Base-by-base conservation (phyloP, 2,888 invertebrate genomes). In the Cephus spinipes region DNA sequence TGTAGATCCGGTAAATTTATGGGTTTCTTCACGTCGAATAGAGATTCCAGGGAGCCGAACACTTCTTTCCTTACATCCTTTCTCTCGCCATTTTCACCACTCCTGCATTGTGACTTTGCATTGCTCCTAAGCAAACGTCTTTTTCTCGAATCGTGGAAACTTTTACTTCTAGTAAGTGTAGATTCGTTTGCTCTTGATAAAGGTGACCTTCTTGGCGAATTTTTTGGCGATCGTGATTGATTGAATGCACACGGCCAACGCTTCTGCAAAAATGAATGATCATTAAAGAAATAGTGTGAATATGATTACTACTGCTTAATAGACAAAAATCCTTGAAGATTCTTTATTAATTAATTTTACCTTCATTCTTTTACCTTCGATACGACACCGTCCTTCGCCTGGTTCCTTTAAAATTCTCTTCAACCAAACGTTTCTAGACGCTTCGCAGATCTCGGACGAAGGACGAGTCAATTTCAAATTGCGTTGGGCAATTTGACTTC, bases 351-450 rank as follows among this genome's bases (percentile, higher is more conserved):
- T 73, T 73, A 79, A 82, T 85, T 89, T 89, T 89, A 89, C 89
- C 89, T 89, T 89, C 88, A 89, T 89, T 85, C 82, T 89, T 89
- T 89, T 89, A 89, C 89, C 89, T 89, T 89, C 87, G 83, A 86
- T 83, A 86, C 81, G 81, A 87, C 84, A 84, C 79, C 81, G 81
- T 83, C 82, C 81, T 81, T 73, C 55, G 75, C 55, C 76, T 32
- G 11, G 30, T 40, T 33, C 6, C 2, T 36, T 69, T n/a, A 30
- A 33, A 34, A 31, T 40, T 68, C 9, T 68, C 34, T 35, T 35
- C 33, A 23, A 74, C 30, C 30, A 34, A 9, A 12, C 12, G 30
- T 34, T 74, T 32, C 30, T 36, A 34, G n/a, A 33, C 68, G 73
- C 12, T 12, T 23, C 30, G n/a, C 35, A 71, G 73, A 73, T 34